Conservation (phyloP, 2,113 vertebrate species). For the Erinaceus europaeus region DNA sequence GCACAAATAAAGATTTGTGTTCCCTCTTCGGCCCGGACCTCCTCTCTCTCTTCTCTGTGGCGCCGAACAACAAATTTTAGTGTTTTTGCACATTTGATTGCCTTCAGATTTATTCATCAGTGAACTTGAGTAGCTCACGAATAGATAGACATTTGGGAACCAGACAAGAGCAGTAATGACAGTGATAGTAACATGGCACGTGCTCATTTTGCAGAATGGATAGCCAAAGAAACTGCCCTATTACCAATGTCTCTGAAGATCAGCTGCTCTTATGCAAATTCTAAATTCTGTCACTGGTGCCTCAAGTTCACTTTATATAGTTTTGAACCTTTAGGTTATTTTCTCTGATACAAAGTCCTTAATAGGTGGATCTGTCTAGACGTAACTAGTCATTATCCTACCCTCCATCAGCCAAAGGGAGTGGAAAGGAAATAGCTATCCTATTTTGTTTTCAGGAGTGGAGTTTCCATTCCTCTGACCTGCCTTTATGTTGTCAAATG, state of each 20-base stretch:
- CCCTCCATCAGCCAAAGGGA: background rate
- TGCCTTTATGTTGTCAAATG: background rate
- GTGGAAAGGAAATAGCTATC: background rate
- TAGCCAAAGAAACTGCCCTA: background rate
- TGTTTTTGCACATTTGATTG: background rate
- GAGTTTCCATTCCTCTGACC: background rate
- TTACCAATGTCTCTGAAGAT: background rate
- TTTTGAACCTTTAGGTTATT: background rate
- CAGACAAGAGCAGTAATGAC: background rate
- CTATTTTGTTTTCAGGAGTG: background rate
- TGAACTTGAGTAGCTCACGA: background rate
- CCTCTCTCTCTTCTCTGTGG: too few relatives aligned
- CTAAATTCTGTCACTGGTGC: background rate
- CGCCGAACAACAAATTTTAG: too few relatives aligned
- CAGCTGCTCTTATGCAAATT: background rate
- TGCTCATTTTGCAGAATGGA: too few relatives aligned
- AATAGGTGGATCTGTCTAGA: background rate
- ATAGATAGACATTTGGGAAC: background rate
- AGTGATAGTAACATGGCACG: too few relatives aligned
- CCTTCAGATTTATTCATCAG: background rate
- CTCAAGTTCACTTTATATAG: too few relatives aligned
- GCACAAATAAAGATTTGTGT: too few relatives aligned
- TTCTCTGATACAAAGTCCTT: background rate
- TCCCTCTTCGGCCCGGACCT: too few relatives aligned
- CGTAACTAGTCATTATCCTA: background rate